Base-by-base conservation (phyloP, 1,140 invertebrate species). In the Pseudomyrmex gracilis region DNA sequence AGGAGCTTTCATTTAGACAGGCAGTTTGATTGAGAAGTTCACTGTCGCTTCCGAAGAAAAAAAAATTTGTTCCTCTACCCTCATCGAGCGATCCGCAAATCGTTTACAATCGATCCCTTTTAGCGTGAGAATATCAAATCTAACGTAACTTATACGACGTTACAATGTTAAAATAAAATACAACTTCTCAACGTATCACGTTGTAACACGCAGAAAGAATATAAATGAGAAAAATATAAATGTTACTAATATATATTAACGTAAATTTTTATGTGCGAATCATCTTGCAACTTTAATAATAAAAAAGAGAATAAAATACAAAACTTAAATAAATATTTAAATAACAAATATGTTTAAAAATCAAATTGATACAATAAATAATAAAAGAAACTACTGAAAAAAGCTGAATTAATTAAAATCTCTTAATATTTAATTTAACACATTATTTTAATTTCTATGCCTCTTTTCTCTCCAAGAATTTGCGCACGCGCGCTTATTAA, bases 1-100 rank as follows among this genome's bases (percentile, higher is more conserved):
- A 91, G 91, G 84, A 91, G 92, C 92, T 93, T 92, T 93, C 93
- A 93, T 94, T 94, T 93, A 87, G 93, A 94, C 93, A 94, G 93
- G 86, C 91, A 76, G 90, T 93, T 93, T 94, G 94, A 94, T 94
- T 91, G 93, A 94, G 92, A 93, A 94, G 91, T 93, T 94, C 88
- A 89, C 84, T 90, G 89, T 87, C 85, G 90, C 85, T 88, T 80
- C 70, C 83, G 84, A 89, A 82, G 89, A 90, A 90, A 90, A 86
- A 91, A 86, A 91, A 85, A 74, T 83, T 86, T 66, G 68, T 85
- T 60, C 64, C 45, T 47, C 63, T 86, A 86, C 84, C 82, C 88
- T 78, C 71, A 71, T 87, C 70, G 58, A 17, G 10, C 10, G 49
- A 17, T 63, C 34, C 34, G 43, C 20, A 45, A 55, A 51, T 58